Percentiles rank a stretch among this genome's conserved stretches.
Conservation (phyloP, 1,140 invertebrate species). For the Aradophagus sp. region DNA sequence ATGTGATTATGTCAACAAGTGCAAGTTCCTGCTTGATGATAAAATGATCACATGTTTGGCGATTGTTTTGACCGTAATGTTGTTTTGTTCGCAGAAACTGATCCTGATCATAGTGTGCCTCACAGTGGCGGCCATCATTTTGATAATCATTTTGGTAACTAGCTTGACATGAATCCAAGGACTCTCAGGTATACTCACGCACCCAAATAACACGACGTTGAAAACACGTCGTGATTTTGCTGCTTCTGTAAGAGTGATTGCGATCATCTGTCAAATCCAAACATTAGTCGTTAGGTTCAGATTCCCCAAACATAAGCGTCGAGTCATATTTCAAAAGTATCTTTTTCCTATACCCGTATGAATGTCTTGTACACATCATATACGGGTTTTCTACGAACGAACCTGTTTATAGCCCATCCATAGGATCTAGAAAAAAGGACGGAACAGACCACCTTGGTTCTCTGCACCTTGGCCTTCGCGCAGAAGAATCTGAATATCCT, state of each 20-base stretch:
- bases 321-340: not conserved
- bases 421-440: no score
- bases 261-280: not conserved
- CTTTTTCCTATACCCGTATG: not conserved
- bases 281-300: no score
- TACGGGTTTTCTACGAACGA: no score
- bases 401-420: no score
- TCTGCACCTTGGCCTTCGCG: no score
- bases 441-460: no score
- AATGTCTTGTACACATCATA: no score
- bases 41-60: not conserved
- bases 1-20: not conserved
- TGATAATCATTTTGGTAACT: constrained; percentile 81
- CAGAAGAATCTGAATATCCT: no score
- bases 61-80: constrained; percentile 54
- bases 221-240: constrained; percentile 1
- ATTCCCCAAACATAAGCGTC: not conserved
- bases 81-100: constrained; percentile 88
- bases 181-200: constrained; percentile 7
- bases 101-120: constrained; percentile 88
- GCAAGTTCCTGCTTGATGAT: not conserved
- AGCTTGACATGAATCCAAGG: constrained; percentile 61
- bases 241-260: not conserved
- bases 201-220: constrained; percentile 2
- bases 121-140: constrained; percentile 82